These are phyloP conservation scores for Saccostrea echinata DNA, from an alignment of 1,140 invertebrate genomes.

Conservation along the genomic window DNA sequence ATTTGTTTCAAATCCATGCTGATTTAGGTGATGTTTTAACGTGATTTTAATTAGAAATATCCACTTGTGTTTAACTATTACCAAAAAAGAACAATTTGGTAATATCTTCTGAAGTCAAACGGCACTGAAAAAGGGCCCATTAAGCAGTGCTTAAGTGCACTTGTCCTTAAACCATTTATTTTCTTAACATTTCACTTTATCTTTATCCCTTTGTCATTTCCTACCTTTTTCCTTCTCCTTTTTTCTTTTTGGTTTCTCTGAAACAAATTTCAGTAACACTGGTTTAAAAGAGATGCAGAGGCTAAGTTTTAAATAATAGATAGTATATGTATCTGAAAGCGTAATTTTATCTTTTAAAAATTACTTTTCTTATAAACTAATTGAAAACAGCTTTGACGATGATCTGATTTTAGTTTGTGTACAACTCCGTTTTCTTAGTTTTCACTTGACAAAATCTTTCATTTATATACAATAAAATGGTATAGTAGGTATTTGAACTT, in stretches of 20 bases:
- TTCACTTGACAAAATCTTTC: neutral
- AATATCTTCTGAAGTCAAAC: too few species aligned
- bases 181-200: too few species aligned
- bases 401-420: too few species aligned
- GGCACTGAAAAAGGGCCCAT: too few species aligned
- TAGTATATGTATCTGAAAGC: neutral
- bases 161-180: too few species aligned
- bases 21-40: too few species aligned
- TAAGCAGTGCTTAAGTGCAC: too few species aligned
- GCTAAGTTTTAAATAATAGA: neutral
- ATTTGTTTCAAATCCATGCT: too few species aligned
- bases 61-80: too few species aligned
- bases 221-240: slow-evolving; percentile 2
- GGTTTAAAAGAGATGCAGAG: neutral
- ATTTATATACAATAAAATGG: neutral
- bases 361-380: neutral
- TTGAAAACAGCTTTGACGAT: neutral
- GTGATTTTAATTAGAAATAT: too few species aligned
- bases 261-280: neutral
- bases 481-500: neutral
- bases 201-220: too few species aligned
- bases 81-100: too few species aligned
- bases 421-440: neutral
- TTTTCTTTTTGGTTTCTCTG: neutral
- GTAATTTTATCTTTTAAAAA: neutral